phyloP scores from a whole-genome alignment of 2,113 vertebrate species.

The Sphaerodactylus townsendi region DNA sequence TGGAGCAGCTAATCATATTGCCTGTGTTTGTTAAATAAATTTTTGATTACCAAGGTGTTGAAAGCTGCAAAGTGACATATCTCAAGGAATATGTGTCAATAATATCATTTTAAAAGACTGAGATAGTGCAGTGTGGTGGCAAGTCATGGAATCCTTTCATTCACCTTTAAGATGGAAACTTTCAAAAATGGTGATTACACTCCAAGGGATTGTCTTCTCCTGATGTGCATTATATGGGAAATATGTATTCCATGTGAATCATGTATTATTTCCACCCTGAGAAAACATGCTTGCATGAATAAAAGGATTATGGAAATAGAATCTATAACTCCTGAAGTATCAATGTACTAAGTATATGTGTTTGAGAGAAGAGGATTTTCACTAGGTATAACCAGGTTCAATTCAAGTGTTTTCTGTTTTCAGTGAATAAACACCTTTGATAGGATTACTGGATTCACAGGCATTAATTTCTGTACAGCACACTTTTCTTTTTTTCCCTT shows the following conservation, averaged over 20 bases:
- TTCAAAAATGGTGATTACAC: constrained; percentile 20
- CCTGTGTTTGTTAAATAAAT: constrained; percentile 15
- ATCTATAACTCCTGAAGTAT: neutral
- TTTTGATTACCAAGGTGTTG: neutral
- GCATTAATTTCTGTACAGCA: neutral
- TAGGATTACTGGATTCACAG: neutral
- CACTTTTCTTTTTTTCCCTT: neutral
- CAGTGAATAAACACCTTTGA: neutral
- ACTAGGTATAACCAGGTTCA: neutral
- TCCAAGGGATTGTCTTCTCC: constrained; percentile 4
- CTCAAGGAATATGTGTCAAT: neutral
- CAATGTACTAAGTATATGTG: neutral
- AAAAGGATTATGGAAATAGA: constrained; percentile 30
- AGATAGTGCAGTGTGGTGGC: neutral
- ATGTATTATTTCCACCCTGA: constrained; percentile 21
- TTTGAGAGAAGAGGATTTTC: neutral
- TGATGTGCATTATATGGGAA: neutral
- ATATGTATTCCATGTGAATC: constrained; percentile 20
- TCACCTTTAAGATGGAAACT: neutral
- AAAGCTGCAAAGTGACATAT: neutral
- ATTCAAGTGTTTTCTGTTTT: neutral
- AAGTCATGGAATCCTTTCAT: neutral
- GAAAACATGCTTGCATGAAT: constrained; percentile 40
- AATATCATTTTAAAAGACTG: constrained; percentile 18
- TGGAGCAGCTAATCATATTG: neutral